A percentile compares a stretch with the other conserved stretches of the same genome.
phyloP scores from a whole-genome alignment of 2,888 invertebrate genomes.

The Acronicta psi region DNA sequence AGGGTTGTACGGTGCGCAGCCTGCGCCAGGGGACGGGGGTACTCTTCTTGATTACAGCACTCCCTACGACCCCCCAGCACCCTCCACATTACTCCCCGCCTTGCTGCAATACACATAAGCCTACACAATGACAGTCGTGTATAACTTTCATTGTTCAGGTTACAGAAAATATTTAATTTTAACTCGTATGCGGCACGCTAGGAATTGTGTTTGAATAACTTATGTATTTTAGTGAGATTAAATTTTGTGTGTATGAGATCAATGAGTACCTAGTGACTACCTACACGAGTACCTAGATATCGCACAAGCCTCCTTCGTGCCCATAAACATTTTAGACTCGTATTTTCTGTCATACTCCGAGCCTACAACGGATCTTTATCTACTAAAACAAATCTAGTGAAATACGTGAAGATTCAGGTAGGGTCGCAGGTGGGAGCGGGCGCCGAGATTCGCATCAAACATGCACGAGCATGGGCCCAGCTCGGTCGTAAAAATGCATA shows the following conservation, averaged over 20 bases:
- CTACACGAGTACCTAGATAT: no score
- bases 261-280: not conserved
- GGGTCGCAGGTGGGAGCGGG: constrained; percentile 64
- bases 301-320: no score
- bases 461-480: constrained; percentile 78
- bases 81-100: constrained; percentile 68
- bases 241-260: constrained; percentile 4
- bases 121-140: constrained; percentile 75
- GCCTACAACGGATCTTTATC: not conserved
- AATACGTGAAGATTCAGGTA: constrained; percentile 37
- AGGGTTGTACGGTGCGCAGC: constrained; percentile 57
- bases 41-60: constrained; percentile 89
- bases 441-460: constrained; percentile 86
- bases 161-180: constrained; percentile 60
- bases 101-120: constrained; percentile 77
- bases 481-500: constrained; percentile 87
- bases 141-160: constrained; percentile 67
- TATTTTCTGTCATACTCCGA: not conserved
- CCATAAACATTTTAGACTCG: no score
- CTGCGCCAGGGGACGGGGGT: constrained; percentile 85
- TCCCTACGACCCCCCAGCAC: constrained; percentile 68
- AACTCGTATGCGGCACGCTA: constrained; percentile 29
- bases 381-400: constrained; percentile 40
- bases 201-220: constrained; percentile 18
- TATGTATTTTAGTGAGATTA: constrained; percentile 20